These are phyloP conservation scores for Nicator chloris DNA, from an alignment of 2,113 vertebrate species.

Conservation along the genomic window DNA sequence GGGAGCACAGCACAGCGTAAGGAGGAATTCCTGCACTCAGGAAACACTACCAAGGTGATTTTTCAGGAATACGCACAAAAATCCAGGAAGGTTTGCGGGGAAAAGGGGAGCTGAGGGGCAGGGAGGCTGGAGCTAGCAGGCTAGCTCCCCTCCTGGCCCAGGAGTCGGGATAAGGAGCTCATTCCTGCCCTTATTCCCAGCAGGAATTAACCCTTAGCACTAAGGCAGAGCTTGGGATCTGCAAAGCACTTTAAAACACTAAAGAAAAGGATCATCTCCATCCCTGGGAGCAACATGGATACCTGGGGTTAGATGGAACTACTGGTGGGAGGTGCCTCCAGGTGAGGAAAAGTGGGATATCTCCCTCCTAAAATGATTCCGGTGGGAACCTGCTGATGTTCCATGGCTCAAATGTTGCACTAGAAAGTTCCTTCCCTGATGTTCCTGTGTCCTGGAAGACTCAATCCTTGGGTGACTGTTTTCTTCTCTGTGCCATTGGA, in stretches of 20 bases:
- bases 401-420: conserved; percentile 19
- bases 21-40: background rate
- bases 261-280: background rate
- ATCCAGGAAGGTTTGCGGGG: background rate
- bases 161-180: background rate
- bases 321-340: background rate
- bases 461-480: background rate
- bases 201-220: conserved; percentile 23
- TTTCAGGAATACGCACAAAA: background rate
- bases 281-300: background rate
- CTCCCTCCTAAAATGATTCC: background rate
- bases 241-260: conserved; percentile 61
- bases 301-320: background rate
- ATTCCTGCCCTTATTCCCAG: background rate
- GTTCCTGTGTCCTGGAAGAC: background rate
- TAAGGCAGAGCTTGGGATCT: conserved; percentile 53
- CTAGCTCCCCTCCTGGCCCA: background rate
- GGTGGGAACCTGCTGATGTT: background rate
- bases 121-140: background rate
- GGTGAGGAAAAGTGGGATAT: background rate
- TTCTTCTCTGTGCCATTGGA: conserved; percentile 11
- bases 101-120: background rate
- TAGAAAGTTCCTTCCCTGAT: background rate
- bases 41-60: background rate
- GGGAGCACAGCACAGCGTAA: background rate